Percentiles rank a stretch among this genome's conserved stretches.
These are phyloP conservation scores for Lordiphosa andalusiaca DNA, from an alignment of 2,888 invertebrate genomes.

Conservation along the genomic window DNA sequence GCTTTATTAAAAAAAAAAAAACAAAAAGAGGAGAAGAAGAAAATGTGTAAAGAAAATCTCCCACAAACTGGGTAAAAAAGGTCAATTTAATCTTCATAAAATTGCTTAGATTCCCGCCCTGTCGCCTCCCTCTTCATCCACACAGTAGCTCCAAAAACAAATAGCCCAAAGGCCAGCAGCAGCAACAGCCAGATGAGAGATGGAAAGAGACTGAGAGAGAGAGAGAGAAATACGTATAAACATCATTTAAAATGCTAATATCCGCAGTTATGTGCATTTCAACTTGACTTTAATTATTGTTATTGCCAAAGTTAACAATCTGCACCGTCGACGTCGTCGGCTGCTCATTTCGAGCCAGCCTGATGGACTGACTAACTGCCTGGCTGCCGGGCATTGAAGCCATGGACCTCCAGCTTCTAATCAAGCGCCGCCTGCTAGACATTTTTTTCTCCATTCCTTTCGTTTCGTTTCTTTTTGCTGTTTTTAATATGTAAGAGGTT, in stretches of 20 bases:
- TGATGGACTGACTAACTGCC: conserved; percentile 64
- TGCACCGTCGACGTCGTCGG: conserved; percentile 48
- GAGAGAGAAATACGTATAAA: conserved; percentile 47
- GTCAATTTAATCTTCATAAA: conserved; percentile 77
- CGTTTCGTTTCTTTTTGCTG: conserved; percentile 16
- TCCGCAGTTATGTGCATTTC: conserved; percentile 77
- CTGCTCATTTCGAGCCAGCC: conserved; percentile 49
- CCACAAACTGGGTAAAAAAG: conserved; percentile 47
- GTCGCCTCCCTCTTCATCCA: conserved; percentile 5
- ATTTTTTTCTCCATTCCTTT: conserved; percentile 14
- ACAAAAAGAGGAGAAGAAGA: neutral
- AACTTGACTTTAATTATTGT: conserved; percentile 78
- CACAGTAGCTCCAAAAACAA: conserved; percentile 45
- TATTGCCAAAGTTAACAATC: conserved; percentile 78
- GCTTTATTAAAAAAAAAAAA: conserved; percentile 42
- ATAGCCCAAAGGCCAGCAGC: conserved; percentile 47
- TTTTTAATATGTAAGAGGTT: conserved; percentile 69
- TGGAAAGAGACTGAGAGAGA: conserved; percentile 12
- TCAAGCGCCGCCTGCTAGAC: conserved; percentile 43
- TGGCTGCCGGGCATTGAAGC: conserved; percentile 29
- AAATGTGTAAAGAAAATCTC: conserved; percentile 7
- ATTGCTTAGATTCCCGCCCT: conserved; percentile 40
- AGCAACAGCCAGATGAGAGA: conserved; percentile 7
- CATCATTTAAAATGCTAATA: conserved; percentile 78
- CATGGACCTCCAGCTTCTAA: conserved; percentile 48